Base-by-base conservation (phyloP, 2,797 vertebrate genomes). In the Cynodonichthys magdalenae region DNA sequence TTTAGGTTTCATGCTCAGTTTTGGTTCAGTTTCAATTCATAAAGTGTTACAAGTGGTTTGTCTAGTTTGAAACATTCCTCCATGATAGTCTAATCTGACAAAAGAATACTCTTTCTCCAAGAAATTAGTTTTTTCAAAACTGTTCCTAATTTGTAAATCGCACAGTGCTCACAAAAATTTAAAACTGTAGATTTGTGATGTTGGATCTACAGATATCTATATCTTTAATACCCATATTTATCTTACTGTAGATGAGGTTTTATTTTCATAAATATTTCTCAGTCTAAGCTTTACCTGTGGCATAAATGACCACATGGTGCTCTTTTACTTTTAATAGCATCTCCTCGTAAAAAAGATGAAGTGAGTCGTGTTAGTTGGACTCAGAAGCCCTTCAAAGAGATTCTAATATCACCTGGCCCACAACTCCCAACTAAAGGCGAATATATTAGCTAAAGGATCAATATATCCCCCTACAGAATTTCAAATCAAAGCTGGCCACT, bases 321-420 rank as follows among this genome's bases (percentile, higher is more conserved):
- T 55, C 53, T 65, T 61, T 54, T 36, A 18, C 27, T 11, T 19
- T 59, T 64, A 61, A 71, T 55, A 75, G 72, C 66, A 73, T 69
- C 53, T 82, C 29, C 63, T 72, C 71, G 75, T 66, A 72, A 58
- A 60, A 73, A 71, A 39, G 36, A 39, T 14, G 41, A 67, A 69
- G 78, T 71, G 74, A 79, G 66, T 81, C 73, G 66, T 76, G 59
- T 71, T 80, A 85, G 79, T 69, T 74, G 48, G 50, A 82, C 65
- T 71, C 82, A 64, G 48, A 65, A 74, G 78, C 60, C 67, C 77
- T 87, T 87, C 75, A 89, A 85, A 88, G 81, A 86, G 82, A 85
- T 77, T 80, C 58, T 57, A 75, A 74, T 83, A 88, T 82, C 68
- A 74, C 64, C 57, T 64, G 66, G 51, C 63, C 65, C 7, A 0